Evolutionary conservation across 2,113 vertebrate genomes (phyloP), one percentile per base, ranked within the genome.

Genomic region (Haemorhous mexicanus): DNA sequence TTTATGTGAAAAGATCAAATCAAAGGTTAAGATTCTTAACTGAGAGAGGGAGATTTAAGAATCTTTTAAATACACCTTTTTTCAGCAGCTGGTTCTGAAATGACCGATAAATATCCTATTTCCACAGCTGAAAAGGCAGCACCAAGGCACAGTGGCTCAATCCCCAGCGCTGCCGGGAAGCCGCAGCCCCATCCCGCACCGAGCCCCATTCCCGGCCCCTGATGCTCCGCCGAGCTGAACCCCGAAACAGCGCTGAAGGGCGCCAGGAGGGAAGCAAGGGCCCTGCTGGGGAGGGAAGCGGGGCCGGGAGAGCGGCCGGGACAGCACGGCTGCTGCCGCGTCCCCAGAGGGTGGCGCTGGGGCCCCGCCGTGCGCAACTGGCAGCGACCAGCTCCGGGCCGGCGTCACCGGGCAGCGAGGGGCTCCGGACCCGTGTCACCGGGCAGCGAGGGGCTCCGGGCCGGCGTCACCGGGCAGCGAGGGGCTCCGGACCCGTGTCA

Each of bases 261-360:
- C 5, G 32, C 37, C 3, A 1, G 2, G 4, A 7, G 11, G 16
- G 47, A 4, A 32, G n/a, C 13, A 1, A 17, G 39, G 7, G 23
- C 33, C 2, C 11, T 1, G 22, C 6, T 4, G 61, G 33, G 15
- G 2, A 4, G 3, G 5, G 2, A 4, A 6, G 30, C 13, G 18
- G 10, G 5, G 32, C 23, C 18, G 37, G 30, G 46, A 6, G 7
- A 9, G 86, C 66, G 4, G 37, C n/a, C 5, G 35, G 55, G 21
- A 10, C 78, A 6, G 22, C 18, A 43, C 8, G 27, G 72, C 69
- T 58, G 43, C 46, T 20, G 30, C 32, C 7, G 22, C 18, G 33
- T 84, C 18, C 93, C 96, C 97, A 75, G 90, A 32, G n/a, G 95
- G 89, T 67, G 97, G 97, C 41, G 95, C 89, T 95, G 93, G 78